Conservation (phyloP, 2,113 vertebrate species). For the Erpornis zantholeuca region DNA sequence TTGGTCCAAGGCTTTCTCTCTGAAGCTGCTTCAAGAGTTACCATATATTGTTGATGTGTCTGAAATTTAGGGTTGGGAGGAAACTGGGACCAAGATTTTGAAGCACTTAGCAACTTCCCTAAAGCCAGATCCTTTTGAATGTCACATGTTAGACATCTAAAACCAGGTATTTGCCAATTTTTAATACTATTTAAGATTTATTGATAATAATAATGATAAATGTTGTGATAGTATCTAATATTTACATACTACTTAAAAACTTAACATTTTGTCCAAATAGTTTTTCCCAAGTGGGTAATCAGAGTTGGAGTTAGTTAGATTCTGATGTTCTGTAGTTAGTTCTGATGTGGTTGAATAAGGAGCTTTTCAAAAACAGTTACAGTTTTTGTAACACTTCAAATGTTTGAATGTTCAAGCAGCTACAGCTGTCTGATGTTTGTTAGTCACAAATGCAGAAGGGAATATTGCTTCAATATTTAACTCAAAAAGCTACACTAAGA, state of each 20-base stretch:
- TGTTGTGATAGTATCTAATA: neutral
- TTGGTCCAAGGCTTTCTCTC: neutral
- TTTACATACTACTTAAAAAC: neutral
- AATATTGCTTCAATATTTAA: neutral
- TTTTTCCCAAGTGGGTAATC: neutral
- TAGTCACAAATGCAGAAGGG: neutral
- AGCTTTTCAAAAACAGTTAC: neutral
- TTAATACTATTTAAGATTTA: neutral
- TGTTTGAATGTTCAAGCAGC: neutral
- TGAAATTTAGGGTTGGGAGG: neutral
- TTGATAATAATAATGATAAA: neutral
- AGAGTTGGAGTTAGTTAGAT: neutral
- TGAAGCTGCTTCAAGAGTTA: conserved; percentile 18
- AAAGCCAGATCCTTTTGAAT: neutral
- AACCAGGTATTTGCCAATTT: neutral
- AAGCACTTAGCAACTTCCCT: neutral
- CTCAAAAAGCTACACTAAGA: neutral
- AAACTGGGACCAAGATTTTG: conserved; percentile 8
- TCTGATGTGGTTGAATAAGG: neutral
- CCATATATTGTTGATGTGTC: neutral
- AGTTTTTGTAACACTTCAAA: neutral
- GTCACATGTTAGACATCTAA: neutral
- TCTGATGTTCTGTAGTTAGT: neutral
- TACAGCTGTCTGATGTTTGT: neutral
- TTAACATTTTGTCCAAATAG: neutral